Evolutionary conservation across 2,113 vertebrate genomes (phyloP).

Genomic region (Ardeotis arabs): DNA sequence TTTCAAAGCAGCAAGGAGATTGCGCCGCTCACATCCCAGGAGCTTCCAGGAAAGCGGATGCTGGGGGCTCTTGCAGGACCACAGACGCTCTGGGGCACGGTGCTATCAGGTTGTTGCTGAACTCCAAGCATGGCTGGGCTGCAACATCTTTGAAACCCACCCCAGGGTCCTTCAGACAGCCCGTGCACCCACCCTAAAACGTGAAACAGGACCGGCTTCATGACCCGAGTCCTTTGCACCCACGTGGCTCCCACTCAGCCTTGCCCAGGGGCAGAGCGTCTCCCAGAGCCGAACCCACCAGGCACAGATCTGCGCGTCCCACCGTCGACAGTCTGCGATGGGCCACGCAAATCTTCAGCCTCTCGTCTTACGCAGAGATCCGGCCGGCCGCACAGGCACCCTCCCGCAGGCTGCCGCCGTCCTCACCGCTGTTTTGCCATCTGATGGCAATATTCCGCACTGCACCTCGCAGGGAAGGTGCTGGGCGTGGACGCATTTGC

Average conservation of each 20-base stretch:
- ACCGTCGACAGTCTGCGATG: accelerated
- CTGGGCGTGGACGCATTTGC: background rate
- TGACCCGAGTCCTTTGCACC: background rate
- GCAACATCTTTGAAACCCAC: background rate
- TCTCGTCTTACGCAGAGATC: background rate
- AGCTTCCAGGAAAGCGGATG: background rate
- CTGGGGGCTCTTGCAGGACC: accelerated
- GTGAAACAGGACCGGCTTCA: no score
- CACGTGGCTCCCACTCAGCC: background rate
- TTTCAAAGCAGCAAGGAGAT: background rate
- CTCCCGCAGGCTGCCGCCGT: background rate
- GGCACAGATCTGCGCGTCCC: background rate
- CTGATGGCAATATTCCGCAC: background rate
- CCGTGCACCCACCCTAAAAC: accelerated
- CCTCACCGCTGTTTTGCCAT: constrained; percentile 1
- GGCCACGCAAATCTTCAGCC: background rate
- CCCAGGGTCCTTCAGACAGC: background rate
- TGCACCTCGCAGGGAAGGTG: background rate
- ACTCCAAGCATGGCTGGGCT: background rate
- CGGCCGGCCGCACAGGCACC: no score
- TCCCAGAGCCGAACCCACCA: background rate
- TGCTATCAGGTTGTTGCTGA: background rate
- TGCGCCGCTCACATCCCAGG: accelerated
- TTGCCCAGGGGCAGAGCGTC: background rate
- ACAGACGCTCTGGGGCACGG: accelerated